A percentile compares a stretch with the other conserved stretches of the same genome.
Evolutionary conservation across 2,113 vertebrate genomes (phyloP).

Genomic region (Trichechus manatus): DNA sequence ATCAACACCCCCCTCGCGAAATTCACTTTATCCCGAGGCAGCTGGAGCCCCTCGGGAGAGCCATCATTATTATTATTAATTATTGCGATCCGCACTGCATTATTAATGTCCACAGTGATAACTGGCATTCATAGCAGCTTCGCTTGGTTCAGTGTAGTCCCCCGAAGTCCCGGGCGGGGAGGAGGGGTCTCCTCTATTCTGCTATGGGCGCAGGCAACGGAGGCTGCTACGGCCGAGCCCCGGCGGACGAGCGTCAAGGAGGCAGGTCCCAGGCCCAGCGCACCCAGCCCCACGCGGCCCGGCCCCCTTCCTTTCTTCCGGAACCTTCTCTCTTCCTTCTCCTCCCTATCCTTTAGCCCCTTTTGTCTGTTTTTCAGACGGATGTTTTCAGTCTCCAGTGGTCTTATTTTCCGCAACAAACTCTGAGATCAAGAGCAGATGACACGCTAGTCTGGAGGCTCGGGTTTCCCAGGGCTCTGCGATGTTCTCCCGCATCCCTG

Average conservation of each 20-base stretch:
- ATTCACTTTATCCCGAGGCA: conserved; percentile 74
- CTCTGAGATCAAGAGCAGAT: conserved; percentile 67
- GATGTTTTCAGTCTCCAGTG: conserved; percentile 78
- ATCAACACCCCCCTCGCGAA: not conserved
- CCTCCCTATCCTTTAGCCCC: conserved; percentile 32
- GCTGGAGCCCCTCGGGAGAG: conserved; percentile 76
- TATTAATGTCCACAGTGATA: conserved; percentile 66
- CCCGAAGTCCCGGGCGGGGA: not conserved
- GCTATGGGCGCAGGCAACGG: not conserved
- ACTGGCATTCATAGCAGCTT: conserved; percentile 57
- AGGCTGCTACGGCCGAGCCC: not conserved
- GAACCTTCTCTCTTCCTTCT: conserved; percentile 62
- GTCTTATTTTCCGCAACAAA: conserved; percentile 67
- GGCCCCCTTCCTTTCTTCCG: conserved; percentile 2
- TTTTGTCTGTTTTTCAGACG: conserved; percentile 78
- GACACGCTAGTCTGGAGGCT: conserved; percentile 34
- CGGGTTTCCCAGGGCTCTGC: not conserved
- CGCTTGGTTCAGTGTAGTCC: conserved; percentile 36
- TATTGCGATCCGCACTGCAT: conserved; percentile 74
- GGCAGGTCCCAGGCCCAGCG: not conserved
- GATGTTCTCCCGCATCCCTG: not conserved
- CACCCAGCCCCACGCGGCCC: not conserved
- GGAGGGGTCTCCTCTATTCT: not conserved
- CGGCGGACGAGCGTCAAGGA: not conserved
- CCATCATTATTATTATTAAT: conserved; percentile 81